Evolutionary conservation across 2,797 vertebrate genomes (phyloP).

Genomic region (Eulemur mongoz): DNA sequence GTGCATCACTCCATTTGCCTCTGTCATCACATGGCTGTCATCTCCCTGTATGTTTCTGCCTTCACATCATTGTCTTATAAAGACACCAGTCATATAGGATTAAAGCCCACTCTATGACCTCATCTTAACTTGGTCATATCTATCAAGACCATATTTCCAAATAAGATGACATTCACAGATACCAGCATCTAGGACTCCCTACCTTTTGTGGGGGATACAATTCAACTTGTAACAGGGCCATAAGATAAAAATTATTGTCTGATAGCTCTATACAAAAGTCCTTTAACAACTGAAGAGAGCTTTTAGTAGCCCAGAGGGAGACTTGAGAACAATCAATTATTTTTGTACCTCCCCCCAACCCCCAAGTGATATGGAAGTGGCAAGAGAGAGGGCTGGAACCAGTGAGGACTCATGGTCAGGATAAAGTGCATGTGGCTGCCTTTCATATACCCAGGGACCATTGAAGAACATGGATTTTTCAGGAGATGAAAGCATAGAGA

Average conservation of each 20-base stretch:
- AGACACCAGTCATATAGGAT: neutral
- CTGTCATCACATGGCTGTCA: neutral
- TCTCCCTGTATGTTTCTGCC: neutral
- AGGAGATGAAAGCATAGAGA: neutral
- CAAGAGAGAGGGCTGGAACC: neutral
- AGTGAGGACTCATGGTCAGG: neutral
- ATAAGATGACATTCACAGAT: neutral
- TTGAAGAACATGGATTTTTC: neutral
- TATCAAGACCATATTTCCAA: neutral
- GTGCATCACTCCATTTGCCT: neutral
- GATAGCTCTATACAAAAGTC: neutral
- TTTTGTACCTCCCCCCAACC: neutral
- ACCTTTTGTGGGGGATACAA: neutral
- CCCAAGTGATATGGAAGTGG: neutral
- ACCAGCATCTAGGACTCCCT: neutral
- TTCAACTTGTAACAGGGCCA: neutral
- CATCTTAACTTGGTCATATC: neutral
- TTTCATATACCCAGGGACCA: neutral
- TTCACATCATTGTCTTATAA: neutral
- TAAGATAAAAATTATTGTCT: neutral
- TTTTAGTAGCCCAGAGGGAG: neutral
- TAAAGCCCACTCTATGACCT: neutral
- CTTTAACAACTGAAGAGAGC: neutral
- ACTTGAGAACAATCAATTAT: neutral
- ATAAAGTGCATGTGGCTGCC: accelerated